A percentile compares a stretch with the other conserved stretches of the same genome.
Conservation (phyloP, 2,113 vertebrate species). For the Lasiurus borealis region DNA sequence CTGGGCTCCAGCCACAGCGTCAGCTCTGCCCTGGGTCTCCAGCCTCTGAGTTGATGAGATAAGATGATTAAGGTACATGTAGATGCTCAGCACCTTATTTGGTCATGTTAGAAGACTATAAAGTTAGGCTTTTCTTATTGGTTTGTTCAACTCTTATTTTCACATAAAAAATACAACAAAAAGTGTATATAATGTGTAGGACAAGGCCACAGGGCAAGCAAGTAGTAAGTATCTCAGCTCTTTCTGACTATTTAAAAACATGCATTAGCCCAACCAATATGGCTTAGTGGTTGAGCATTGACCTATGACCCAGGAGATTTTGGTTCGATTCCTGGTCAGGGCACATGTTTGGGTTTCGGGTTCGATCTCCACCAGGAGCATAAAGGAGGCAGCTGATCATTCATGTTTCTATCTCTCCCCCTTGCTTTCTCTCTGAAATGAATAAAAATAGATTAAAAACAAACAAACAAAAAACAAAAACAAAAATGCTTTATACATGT, state of each 20-base stretch:
- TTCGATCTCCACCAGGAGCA: too few relatives aligned
- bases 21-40: background rate
- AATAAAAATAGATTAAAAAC: too few relatives aligned
- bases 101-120: background rate
- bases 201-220: background rate
- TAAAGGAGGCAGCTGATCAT: too few relatives aligned
- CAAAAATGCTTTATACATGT: background rate
- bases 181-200: background rate
- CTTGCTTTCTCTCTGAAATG: too few relatives aligned
- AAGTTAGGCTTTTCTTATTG: background rate
- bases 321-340: too few relatives aligned
- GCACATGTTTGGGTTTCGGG: too few relatives aligned
- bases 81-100: background rate
- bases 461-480: background rate
- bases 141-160: background rate
- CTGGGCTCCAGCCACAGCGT: background rate
- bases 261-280: too few relatives aligned
- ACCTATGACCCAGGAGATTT: too few relatives aligned
- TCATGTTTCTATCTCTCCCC: too few relatives aligned
- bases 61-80: background rate
- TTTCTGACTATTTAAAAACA: background rate
- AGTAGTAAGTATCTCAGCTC: background rate
- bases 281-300: too few relatives aligned
- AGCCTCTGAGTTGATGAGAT: background rate
- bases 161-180: background rate